A percentile compares a stretch with the other conserved stretches of the same genome.
Evolutionary conservation across 2,113 vertebrate species (phyloP).

Genomic region (Monarcha castaneiventris): DNA sequence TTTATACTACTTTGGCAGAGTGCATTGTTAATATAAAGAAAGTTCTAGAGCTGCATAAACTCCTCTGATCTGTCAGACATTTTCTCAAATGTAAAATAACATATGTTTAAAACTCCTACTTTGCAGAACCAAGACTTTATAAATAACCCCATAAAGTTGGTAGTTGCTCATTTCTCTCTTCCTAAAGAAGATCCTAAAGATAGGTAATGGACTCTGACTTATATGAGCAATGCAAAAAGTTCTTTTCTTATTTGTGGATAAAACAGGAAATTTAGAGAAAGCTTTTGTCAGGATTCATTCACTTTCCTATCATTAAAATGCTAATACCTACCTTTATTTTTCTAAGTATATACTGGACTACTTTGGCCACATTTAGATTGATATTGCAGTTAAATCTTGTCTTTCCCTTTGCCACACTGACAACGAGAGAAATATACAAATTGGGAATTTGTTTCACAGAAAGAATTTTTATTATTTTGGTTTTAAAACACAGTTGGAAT

Average conservation of each 20-base stretch:
- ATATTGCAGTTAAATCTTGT: background rate
- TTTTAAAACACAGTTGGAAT: background rate
- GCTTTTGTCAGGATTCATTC: background rate
- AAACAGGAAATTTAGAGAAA: background rate
- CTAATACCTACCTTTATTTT: background rate
- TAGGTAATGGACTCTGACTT: background rate
- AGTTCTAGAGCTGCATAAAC: background rate
- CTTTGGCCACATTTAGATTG: background rate
- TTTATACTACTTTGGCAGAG: background rate
- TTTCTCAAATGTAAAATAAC: background rate
- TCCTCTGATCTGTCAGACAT: background rate
- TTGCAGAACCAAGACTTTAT: background rate
- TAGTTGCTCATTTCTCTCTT: slow-evolving; percentile 12
- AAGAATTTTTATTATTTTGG: background rate
- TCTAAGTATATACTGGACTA: background rate
- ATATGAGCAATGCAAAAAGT: background rate
- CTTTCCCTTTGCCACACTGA: background rate
- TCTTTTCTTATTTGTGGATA: background rate
- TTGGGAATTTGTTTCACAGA: background rate
- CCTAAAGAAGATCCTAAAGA: background rate
- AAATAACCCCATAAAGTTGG: background rate
- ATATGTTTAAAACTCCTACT: background rate
- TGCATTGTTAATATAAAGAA: background rate
- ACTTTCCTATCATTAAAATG: background rate
- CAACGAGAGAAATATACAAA: background rate